Evolutionary conservation across 2,888 invertebrate genomes (phyloP).

Genomic region (Hermaeophaga mercurialis): DNA sequence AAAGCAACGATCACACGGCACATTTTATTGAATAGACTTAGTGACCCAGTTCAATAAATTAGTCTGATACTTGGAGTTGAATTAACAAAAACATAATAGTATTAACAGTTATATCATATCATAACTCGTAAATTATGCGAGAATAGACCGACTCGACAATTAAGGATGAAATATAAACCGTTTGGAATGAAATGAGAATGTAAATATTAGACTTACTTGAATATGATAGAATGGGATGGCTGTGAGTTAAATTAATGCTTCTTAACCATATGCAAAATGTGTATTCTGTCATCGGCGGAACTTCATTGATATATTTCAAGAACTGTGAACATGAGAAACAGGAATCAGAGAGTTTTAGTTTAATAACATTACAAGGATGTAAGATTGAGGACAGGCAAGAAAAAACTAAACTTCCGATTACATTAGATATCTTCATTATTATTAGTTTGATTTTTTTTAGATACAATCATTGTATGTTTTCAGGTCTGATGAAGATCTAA

Average conservation of each 20-base stretch:
- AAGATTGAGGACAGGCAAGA: too few relatives aligned
- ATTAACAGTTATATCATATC: conserved; percentile 7
- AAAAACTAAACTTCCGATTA: too few relatives aligned
- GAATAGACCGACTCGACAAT: conserved; percentile 7
- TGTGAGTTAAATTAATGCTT: conserved; percentile 59
- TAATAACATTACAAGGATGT: too few relatives aligned
- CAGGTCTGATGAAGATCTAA: too few relatives aligned
- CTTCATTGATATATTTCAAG: conserved; percentile 59
- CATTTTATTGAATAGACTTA: too few relatives aligned
- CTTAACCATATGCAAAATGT: conserved; percentile 63
- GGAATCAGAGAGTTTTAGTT: too few relatives aligned
- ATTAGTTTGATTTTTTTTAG: too few relatives aligned
- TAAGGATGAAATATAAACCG: conserved; percentile 13
- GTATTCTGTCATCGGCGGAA: conserved; percentile 61
- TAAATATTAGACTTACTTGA: conserved; percentile 58
- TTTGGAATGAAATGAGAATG: conserved; percentile 7
- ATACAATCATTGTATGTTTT: too few relatives aligned
- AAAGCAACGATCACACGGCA: too few relatives aligned
- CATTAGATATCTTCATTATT: too few relatives aligned
- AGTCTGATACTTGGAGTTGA: background rate
- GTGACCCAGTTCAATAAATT: background rate
- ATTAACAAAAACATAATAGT: background rate
- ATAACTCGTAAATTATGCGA: conserved; percentile 10
- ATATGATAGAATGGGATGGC: conserved; percentile 63
- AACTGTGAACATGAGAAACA: conserved; percentile 59